Percentiles rank a stretch among this genome's conserved stretches.
Evolutionary conservation across 1,140 invertebrate species (phyloP).

Genomic region (Prorops nasuta): DNA sequence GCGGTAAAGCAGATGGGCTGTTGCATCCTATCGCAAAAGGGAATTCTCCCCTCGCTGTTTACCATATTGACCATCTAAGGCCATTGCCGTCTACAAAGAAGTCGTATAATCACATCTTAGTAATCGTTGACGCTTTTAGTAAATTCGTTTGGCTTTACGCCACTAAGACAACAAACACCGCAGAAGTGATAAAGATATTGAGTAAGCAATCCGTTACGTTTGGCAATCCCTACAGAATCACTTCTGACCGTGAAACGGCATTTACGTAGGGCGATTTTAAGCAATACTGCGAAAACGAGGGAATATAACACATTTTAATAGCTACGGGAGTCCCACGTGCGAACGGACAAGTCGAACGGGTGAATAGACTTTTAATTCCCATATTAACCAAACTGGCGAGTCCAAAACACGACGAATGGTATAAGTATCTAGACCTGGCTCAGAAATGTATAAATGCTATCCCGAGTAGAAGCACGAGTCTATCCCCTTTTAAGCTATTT

Average conservation of each 20-base stretch:
- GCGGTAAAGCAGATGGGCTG: too few species aligned
- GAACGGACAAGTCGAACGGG: not conserved
- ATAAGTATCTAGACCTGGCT: not conserved
- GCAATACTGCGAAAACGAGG: not conserved
- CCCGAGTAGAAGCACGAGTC: not conserved
- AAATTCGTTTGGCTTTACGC: conserved; percentile 4
- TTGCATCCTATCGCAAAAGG: too few species aligned
- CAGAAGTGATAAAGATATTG: not conserved
- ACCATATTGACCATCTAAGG: too few species aligned
- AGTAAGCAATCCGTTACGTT: not conserved
- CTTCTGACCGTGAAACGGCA: conserved; percentile 1
- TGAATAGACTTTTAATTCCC: not conserved
- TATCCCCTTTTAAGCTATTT: not conserved
- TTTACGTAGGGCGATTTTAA: not conserved
- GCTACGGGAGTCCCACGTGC: not conserved
- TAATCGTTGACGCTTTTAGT: not conserved
- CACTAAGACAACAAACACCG: not conserved
- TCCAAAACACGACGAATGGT: not conserved
- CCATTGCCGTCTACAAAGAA: conserved; percentile 2
- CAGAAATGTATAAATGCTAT: not conserved
- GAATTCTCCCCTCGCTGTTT: too few species aligned
- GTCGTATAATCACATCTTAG: conserved; percentile 1
- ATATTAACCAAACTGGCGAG: not conserved
- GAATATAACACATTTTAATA: not conserved
- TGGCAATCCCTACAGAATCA: not conserved